These are phyloP conservation scores for Bettongia penicillata DNA, from an alignment of 2,113 vertebrate species.

Conservation along the genomic window DNA sequence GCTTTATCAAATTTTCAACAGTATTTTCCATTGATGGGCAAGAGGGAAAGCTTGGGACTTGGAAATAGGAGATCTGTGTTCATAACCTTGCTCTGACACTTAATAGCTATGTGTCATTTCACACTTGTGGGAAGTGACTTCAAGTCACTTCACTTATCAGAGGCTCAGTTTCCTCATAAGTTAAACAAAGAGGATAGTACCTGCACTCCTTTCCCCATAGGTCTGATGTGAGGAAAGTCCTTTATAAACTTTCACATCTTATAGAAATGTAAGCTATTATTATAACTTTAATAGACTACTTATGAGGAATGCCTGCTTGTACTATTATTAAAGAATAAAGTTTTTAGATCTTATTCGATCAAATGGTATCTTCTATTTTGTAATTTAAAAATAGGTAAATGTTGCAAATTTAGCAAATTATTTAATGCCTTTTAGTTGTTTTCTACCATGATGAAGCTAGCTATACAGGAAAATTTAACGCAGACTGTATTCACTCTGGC, in stretches of 20 bases:
- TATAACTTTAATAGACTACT: not conserved
- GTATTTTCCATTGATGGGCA: fast-evolving
- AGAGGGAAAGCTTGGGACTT: not conserved
- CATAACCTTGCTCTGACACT: not conserved
- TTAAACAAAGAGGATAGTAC: not conserved
- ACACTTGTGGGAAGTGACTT: not conserved
- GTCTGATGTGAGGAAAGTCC: not conserved
- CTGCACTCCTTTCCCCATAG: not conserved
- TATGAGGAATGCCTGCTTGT: not conserved
- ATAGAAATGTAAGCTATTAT: not conserved
- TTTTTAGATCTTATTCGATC: not conserved
- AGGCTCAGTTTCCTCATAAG: not conserved
- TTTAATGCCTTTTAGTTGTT: not conserved
- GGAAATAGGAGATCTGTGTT: not conserved
- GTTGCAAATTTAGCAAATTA: not conserved
- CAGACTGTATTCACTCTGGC: not conserved
- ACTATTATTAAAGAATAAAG: not conserved
- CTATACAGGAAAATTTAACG: not conserved
- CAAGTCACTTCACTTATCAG: not conserved
- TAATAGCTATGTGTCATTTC: not conserved
- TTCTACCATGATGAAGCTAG: not conserved
- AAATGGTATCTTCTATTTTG: not conserved
- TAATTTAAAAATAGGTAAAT: not conserved
- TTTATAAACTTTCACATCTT: not conserved
- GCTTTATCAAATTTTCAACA: fast-evolving